These are phyloP conservation scores for Otus scops DNA, from an alignment of 2,797 vertebrate species.

Conservation along the genomic window DNA sequence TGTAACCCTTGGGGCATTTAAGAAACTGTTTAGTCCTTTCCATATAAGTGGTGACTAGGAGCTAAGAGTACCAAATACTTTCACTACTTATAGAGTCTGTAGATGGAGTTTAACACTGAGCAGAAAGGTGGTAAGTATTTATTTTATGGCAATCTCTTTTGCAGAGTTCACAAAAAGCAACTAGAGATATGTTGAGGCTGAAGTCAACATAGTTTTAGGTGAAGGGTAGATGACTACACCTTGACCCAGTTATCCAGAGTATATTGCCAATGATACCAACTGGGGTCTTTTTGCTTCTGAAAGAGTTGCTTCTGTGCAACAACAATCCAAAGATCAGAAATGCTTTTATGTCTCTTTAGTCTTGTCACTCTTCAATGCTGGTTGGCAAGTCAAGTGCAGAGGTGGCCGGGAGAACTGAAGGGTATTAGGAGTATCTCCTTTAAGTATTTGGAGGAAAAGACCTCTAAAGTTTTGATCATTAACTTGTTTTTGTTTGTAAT, in stretches of 20 bases:
- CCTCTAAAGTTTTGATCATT: neutral
- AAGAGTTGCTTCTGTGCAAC: neutral
- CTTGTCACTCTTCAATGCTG: neutral
- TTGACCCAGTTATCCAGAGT: neutral
- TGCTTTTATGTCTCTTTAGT: neutral
- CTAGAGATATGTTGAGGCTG: neutral
- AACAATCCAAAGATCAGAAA: neutral
- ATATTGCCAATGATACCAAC: neutral
- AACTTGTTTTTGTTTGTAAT: neutral
- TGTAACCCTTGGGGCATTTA: neutral
- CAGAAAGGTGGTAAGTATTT: neutral
- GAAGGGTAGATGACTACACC: neutral
- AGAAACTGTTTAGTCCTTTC: neutral
- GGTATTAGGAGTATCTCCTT: neutral
- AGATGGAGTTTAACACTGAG: neutral
- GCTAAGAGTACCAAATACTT: neutral
- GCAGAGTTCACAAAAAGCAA: neutral
- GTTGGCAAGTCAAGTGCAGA: neutral
- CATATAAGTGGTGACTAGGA: neutral
- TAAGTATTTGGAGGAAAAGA: neutral
- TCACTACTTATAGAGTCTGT: neutral
- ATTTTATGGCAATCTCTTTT: neutral
- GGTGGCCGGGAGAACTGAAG: neutral
- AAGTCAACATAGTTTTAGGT: neutral
- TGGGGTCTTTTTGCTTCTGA: neutral